phyloP scores from a whole-genome alignment of 2,113 vertebrate species.

The Oreochromis aureus region DNA sequence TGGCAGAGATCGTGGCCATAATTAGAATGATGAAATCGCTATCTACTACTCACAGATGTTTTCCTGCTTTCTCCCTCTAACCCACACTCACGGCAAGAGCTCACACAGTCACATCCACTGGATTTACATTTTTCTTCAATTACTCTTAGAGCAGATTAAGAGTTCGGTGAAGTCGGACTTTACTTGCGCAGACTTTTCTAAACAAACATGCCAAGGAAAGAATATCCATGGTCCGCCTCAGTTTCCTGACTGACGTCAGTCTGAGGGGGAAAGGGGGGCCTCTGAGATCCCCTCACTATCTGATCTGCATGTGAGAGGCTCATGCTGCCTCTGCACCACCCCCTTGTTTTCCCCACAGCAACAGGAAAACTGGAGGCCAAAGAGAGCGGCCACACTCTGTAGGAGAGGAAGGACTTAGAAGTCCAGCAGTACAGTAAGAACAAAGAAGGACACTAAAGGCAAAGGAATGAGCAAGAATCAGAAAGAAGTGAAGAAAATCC shows the following conservation, averaged over 20 bases:
- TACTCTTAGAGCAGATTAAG: slow-evolving; percentile 30
- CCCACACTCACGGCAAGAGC: not conserved
- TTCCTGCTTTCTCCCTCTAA: not conserved
- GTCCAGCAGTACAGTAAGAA: slow-evolving; percentile 27
- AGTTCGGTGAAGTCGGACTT: not conserved
- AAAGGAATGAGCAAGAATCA: slow-evolving; percentile 64
- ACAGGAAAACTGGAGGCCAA: slow-evolving; percentile 68
- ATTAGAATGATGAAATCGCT: slow-evolving; percentile 18
- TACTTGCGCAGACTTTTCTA: not conserved
- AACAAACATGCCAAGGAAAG: slow-evolving; percentile 39
- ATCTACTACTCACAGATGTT: not conserved
- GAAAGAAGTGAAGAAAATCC: slow-evolving; percentile 67
- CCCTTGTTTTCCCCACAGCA: slow-evolving; percentile 64
- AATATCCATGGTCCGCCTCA: slow-evolving; percentile 28
- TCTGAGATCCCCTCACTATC: slow-evolving; percentile 38
- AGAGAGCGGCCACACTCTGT: slow-evolving; percentile 25
- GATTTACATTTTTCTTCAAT: slow-evolving; percentile 43
- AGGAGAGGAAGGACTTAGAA: slow-evolving; percentile 40
- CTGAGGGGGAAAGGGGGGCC: slow-evolving; percentile 3
- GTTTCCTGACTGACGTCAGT: slow-evolving; percentile 60
- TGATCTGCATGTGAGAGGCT: slow-evolving; percentile 37
- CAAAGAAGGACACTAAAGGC: slow-evolving; percentile 21
- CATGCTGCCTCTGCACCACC: slow-evolving; percentile 44
- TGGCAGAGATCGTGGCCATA: not conserved
- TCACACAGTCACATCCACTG: slow-evolving; percentile 9